Evolutionary conservation across 2,113 vertebrate species (phyloP), one percentile per base, ranked within the genome.

Genomic region (Nerophis ophidion): DNA sequence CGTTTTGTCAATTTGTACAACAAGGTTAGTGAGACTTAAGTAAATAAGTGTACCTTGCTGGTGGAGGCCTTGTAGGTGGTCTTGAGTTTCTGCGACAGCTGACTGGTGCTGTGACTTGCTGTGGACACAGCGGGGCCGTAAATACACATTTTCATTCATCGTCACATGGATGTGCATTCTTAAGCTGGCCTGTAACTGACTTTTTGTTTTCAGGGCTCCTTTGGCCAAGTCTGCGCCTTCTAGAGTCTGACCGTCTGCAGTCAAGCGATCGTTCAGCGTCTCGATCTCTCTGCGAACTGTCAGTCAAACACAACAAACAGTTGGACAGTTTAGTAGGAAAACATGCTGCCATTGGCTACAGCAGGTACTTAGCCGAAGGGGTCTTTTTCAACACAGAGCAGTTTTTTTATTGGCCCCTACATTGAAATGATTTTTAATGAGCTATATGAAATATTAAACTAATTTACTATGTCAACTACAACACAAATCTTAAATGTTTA

Each of bases 41-140:
- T 34, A 59, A 47, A 17, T 14, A 8, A 12, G 7, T 1, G 5
- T 92, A 99, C 97, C 95, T 99, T 99, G 92, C 96, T 98, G 52
- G 97, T 99, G 49, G 97, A 99, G 47, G 97, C 97, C 84, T 99
- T 99, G 90, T 99, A 99, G 49, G 97, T 99, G 26, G 97, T 98
- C 92, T 98, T 98, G 66, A 99, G 90, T 67, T 98, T 99, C 79
- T 99, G 97, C 57, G 97, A 99, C 62, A 99, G 93, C 70, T 99
- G 97, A 77, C 97, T 99, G 64, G 97, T 99, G 80, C 96, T 98
- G 50, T 99, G 97, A 74, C 96, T 98, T 44, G 97, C 97, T 99
- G 92, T 61, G 65, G 14, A 50, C 4, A 35, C 14, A 47, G 8
- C 46, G 11, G 3, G 36, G 1, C 42, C 8, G 14, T 46, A 6